These are phyloP conservation scores for Euplexia lucipara DNA, from an alignment of 2,888 invertebrate species.

Conservation along the genomic window DNA sequence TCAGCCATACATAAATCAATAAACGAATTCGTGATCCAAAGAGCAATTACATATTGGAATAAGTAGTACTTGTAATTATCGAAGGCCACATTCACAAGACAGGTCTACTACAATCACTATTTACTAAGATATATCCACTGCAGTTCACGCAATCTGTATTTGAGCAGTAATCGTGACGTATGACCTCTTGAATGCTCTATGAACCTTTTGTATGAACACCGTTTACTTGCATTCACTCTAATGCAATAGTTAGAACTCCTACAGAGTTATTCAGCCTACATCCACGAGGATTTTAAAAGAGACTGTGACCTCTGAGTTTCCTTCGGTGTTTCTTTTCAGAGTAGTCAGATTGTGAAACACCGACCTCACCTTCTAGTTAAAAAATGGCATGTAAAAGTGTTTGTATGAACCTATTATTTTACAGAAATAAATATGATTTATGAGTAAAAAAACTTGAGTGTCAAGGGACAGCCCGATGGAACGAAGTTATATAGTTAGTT, in stretches of 20 bases:
- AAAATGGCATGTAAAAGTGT: too few relatives aligned
- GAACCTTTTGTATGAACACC: neutral
- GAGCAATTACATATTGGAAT: neutral
- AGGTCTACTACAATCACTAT: neutral
- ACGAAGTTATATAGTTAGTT: too few relatives aligned
- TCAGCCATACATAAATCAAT: conserved; percentile 20
- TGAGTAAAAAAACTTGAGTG: too few relatives aligned
- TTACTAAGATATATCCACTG: neutral
- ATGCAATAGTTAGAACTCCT: neutral
- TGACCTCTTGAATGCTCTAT: conserved; percentile 9
- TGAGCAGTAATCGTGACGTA: conserved; percentile 5
- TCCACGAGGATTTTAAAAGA: too few relatives aligned
- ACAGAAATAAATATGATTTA: too few relatives aligned
- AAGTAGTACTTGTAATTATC: conserved; percentile 3
- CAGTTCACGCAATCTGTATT: conserved; percentile 15
- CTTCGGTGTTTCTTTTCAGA: too few relatives aligned
- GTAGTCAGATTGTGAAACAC: too few relatives aligned
- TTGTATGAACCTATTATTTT: too few relatives aligned
- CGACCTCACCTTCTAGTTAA: too few relatives aligned
- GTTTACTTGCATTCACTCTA: neutral
- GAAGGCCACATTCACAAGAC: conserved; percentile 27
- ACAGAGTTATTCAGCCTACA: too few relatives aligned
- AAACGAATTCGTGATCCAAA: conserved; percentile 1
- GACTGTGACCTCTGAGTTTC: too few relatives aligned
- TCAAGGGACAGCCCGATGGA: too few relatives aligned